Evolutionary conservation across 1,140 invertebrate species (phyloP).

Genomic region (Aphaenogaster ashmeadi): DNA sequence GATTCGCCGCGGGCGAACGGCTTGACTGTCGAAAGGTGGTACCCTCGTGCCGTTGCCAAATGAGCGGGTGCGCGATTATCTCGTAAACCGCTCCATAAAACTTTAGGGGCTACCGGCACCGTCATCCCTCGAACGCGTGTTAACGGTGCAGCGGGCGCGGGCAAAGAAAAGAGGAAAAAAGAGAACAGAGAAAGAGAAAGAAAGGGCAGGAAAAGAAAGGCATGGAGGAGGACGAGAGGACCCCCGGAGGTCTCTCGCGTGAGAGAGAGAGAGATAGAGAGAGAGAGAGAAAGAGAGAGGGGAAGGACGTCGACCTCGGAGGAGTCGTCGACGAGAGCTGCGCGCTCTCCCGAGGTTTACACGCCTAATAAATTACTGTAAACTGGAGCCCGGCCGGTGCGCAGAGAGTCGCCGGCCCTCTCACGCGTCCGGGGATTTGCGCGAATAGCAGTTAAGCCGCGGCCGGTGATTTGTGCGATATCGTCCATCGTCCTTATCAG

Average conservation of each 20-base stretch:
- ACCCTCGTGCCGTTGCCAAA: constrained; percentile 1
- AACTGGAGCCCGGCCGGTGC: constrained; percentile 79
- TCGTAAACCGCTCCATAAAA: constrained; percentile 60
- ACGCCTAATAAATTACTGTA: constrained; percentile 84
- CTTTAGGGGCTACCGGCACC: constrained; percentile 38
- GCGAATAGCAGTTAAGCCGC: constrained; percentile 80
- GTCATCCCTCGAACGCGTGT: constrained; percentile 32
- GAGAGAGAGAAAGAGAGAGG: constrained; percentile 64
- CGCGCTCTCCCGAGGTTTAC: constrained; percentile 76
- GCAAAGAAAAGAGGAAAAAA: background rate
- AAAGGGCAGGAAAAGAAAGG: background rate
- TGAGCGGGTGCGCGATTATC: constrained; percentile 46
- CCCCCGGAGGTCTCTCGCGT: constrained; percentile 53
- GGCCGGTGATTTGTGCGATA: constrained; percentile 84
- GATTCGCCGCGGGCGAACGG: constrained; percentile 30
- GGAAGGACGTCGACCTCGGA: constrained; percentile 78
- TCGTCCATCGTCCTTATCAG: constrained; percentile 82
- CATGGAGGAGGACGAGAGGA: constrained; percentile 61
- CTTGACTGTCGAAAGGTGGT: constrained; percentile 30
- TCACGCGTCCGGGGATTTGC: constrained; percentile 57
- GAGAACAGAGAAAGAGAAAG: background rate
- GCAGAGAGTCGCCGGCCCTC: constrained; percentile 45
- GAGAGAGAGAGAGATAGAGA: constrained; percentile 66
- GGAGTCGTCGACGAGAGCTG: constrained; percentile 18
- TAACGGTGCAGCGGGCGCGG: background rate